Conservation (phyloP, 2,888 invertebrate species). For the Agrilus cyanescens region DNA sequence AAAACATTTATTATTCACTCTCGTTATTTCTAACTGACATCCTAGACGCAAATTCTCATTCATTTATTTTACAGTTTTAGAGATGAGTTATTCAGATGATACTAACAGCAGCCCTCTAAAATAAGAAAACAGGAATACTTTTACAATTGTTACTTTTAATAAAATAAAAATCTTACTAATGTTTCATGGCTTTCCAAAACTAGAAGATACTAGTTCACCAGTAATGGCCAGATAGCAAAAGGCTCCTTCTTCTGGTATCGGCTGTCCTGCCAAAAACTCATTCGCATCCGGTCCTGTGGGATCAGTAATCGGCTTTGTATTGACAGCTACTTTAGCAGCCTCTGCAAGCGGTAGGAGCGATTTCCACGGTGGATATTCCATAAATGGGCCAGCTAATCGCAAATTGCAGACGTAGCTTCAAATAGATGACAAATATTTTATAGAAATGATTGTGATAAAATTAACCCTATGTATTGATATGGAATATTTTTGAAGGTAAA, state of each 20-base stretch:
- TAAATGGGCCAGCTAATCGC: constrained; percentile 38
- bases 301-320: constrained; percentile 36
- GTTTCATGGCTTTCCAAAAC: constrained; percentile 4
- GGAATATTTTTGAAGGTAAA: too few species aligned
- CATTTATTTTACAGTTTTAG: too few species aligned
- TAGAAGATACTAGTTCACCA: constrained; percentile 33
- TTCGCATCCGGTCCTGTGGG: constrained; percentile 37
- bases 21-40: too few species aligned
- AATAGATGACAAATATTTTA: background rate
- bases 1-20: too few species aligned
- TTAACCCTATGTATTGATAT: too few species aligned
- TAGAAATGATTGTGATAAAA: too few species aligned
- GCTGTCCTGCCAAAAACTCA: constrained; percentile 37
- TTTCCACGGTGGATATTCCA: constrained; percentile 35
- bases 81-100: too few species aligned
- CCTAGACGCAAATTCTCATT: too few species aligned
- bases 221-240: constrained; percentile 43
- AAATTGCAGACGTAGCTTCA: constrained; percentile 35
- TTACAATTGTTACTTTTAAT: too few species aligned
- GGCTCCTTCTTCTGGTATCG: constrained; percentile 41
- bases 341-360: constrained; percentile 32
- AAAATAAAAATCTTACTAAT: too few species aligned
- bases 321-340: constrained; percentile 31
- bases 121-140: too few species aligned
- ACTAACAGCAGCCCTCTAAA: too few species aligned